Conservation (phyloP, 92 coral and sea anemone species). For the Actinostola sp. region DNA sequence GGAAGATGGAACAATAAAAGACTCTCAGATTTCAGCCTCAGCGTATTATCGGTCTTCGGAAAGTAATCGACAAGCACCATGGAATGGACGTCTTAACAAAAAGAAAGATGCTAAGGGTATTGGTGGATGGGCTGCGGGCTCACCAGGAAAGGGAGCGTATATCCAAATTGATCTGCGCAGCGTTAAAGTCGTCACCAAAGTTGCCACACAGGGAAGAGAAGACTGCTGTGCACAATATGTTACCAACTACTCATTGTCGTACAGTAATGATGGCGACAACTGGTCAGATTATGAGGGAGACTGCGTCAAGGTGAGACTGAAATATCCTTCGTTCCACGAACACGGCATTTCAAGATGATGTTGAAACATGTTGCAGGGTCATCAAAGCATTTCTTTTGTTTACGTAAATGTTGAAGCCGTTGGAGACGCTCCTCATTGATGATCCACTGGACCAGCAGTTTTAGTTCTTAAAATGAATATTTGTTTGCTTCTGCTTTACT, state of each 20-base stretch:
- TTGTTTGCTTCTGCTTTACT: too few relatives aligned
- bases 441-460: too few relatives aligned
- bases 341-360: not conserved
- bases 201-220: slow-evolving; percentile 6
- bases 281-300: slow-evolving; percentile 16
- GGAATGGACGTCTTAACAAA: slow-evolving; percentile 5
- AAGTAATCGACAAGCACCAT: not conserved
- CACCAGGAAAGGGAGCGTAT: not conserved
- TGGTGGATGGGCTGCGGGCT: not conserved
- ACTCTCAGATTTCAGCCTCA: slow-evolving; percentile 57
- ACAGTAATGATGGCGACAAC: slow-evolving; percentile 16
- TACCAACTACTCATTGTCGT: slow-evolving; percentile 14
- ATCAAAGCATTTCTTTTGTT: not conserved
- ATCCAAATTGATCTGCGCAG: slow-evolving; percentile 2
- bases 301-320: slow-evolving; percentile 15
- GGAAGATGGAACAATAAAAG: slow-evolving; percentile 49
- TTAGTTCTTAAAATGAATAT: too few relatives aligned
- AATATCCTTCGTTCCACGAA: not conserved
- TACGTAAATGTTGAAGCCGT: too few relatives aligned
- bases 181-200: slow-evolving; percentile 6
- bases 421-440: too few relatives aligned
- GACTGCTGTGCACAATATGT: not conserved
- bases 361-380: not conserved
- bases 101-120: not conserved
- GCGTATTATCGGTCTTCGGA: not conserved